Evolutionary conservation across 2,888 invertebrate species (phyloP), one percentile per base, ranked within the genome.

Genomic region (Ophion costatus): DNA sequence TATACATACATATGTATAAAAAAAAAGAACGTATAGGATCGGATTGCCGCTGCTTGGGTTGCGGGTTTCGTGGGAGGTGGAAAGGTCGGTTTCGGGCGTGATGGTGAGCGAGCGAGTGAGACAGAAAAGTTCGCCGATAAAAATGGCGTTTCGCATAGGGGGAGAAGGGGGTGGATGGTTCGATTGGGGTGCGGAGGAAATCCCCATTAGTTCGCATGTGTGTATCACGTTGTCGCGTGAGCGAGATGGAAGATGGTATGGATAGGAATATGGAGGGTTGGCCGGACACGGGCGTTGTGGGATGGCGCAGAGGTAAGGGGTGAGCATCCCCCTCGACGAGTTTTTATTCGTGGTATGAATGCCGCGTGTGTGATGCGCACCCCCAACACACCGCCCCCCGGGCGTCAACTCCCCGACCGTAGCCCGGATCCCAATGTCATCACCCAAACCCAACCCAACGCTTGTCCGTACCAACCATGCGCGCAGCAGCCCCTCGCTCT

Each of bases 41-140:
- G 85, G 80, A 84, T 78, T 79, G 82, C 56, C 75, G 61, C 38
- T 75, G 85, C 76, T 85, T 76, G 70, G 66, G 66, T 61, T 63
- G 85, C 57, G 82, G 83, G 67, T 83, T 85, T 74, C 17, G 64
- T 78, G 61, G 73, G 76, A 70, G 83, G 76, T 82, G 76, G 80
- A 82, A 74, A 88, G 90, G 89, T 88, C 87, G 91, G 89, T 91
- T 89, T 88, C 92, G 91, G 92, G 93, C 91, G 92, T 92, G 93
- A 92, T 92, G 89, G 89, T 80, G 29, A 77, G 67, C 57, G 42
- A 51, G 14, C 9, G 38, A 38, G 38, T 9, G 38, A 51, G 14
- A 51, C 2, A 17, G 14, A 51, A 5, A 51, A 24, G 33, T 33
- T 45, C 29, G 83, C 88, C 91, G 90, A 92, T 92, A 92, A 93